Conservation (phyloP, 2,797 vertebrate species). For the Sebastes variabilis region DNA sequence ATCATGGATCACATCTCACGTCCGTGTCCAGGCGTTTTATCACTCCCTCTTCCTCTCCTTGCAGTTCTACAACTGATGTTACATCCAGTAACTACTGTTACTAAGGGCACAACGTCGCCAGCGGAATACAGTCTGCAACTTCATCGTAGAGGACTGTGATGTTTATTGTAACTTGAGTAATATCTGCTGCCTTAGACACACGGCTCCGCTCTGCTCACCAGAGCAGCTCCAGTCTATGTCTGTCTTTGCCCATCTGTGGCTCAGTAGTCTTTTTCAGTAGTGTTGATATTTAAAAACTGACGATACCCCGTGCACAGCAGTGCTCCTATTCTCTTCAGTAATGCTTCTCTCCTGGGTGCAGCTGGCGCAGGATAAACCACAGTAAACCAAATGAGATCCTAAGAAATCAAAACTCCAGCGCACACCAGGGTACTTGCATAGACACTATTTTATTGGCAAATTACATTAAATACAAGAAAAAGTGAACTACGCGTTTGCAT, state of each 20-base stretch:
- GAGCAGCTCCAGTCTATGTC: background rate
- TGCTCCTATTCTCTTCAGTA: too few species aligned
- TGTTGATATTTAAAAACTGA: background rate
- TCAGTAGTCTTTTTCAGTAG: background rate
- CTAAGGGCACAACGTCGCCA: background rate
- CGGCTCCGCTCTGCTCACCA: background rate
- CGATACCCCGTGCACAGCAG: too few species aligned
- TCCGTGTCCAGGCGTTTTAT: background rate
- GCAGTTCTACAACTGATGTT: background rate
- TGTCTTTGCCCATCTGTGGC: background rate
- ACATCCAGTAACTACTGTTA: background rate
- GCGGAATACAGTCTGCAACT: background rate
- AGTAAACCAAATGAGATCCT: too few species aligned
- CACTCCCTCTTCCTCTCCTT: background rate
- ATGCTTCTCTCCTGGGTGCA: too few species aligned
- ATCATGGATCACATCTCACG: background rate
- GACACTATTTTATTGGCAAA: too few species aligned
- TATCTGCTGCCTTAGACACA: background rate
- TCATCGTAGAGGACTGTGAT: background rate
- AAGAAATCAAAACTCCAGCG: too few species aligned
- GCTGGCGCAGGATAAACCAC: too few species aligned
- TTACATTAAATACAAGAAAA: too few species aligned
- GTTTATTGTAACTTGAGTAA: background rate
- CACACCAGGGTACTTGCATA: too few species aligned
- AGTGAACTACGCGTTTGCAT: too few species aligned